Percentiles rank a stretch among this genome's conserved stretches.
phyloP scores from a whole-genome alignment of 2,888 invertebrate species.

The Noctua comes region DNA sequence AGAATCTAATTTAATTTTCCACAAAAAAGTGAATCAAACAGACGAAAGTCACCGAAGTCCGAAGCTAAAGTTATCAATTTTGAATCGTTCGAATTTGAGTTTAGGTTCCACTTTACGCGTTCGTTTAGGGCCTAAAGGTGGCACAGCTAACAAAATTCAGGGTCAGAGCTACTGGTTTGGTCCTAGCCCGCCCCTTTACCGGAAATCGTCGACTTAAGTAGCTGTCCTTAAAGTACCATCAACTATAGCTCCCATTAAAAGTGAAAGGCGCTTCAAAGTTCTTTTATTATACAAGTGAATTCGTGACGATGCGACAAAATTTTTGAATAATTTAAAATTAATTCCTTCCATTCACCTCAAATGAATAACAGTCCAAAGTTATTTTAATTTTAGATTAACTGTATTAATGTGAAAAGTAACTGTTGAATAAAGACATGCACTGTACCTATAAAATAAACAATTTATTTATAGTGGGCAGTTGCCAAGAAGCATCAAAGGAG shows the following conservation, averaged over 20 bases:
- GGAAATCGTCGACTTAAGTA: slow-evolving; percentile 7
- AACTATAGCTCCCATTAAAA: slow-evolving; percentile 2
- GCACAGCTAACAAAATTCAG: background rate
- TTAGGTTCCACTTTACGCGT: background rate
- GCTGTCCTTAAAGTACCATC: slow-evolving; percentile 9
- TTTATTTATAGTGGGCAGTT: background rate
- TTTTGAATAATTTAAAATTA: slow-evolving; percentile 22
- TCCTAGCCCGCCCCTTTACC: background rate
- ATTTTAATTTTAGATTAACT: slow-evolving; percentile 46
- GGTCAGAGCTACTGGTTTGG: slow-evolving; percentile 2
- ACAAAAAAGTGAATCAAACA: no score
- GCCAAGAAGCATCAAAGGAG: background rate
- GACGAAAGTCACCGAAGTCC: no score
- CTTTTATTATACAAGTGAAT: background rate
- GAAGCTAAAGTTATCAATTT: background rate
- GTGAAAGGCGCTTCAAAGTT: slow-evolving; percentile 21
- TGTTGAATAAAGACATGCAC: background rate
- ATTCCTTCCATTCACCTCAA: slow-evolving; percentile 23
- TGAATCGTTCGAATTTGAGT: background rate
- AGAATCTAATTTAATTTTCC: no score
- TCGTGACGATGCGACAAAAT: background rate
- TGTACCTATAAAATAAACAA: slow-evolving; percentile 1
- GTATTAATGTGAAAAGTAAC: slow-evolving; percentile 2
- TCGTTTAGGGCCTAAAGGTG: background rate
- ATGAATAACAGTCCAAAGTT: background rate